Conservation (phyloP, 2,888 invertebrate species). For the Morinoia aosen region DNA sequence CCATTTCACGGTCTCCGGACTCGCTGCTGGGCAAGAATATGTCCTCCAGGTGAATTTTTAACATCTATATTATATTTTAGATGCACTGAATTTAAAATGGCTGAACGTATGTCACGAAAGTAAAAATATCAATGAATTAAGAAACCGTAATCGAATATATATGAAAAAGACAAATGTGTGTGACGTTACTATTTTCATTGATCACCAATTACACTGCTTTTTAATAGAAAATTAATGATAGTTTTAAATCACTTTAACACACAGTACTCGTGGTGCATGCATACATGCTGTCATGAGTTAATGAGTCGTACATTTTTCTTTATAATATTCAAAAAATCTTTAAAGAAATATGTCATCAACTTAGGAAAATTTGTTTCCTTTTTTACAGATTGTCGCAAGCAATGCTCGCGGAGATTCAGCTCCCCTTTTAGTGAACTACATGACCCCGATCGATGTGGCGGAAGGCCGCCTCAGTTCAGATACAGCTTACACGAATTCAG, state of each 20-base stretch:
- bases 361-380: not conserved
- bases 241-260: too few species aligned
- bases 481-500: slow-evolving; percentile 37
- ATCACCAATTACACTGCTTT: too few species aligned
- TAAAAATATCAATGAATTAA: too few species aligned
- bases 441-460: slow-evolving; percentile 52
- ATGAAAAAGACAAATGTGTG: too few species aligned
- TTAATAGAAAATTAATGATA: too few species aligned
- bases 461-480: slow-evolving; percentile 50
- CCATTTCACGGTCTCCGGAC: slow-evolving; percentile 44
- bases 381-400: slow-evolving; percentile 8
- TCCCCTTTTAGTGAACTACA: slow-evolving; percentile 19
- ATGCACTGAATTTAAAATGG: not conserved
- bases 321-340: not conserved
- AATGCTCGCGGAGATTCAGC: slow-evolving; percentile 42
- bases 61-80: not conserved
- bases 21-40: slow-evolving; percentile 42
- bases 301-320: not conserved
- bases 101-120: not conserved
- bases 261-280: too few species aligned
- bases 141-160: too few species aligned
- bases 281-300: too few species aligned
- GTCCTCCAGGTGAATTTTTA: slow-evolving; percentile 18
- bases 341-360: too few species aligned
- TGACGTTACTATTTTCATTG: too few species aligned